Evolutionary conservation across 1,140 invertebrate species (phyloP).

Genomic region (Stegodyphus dumicola): DNA sequence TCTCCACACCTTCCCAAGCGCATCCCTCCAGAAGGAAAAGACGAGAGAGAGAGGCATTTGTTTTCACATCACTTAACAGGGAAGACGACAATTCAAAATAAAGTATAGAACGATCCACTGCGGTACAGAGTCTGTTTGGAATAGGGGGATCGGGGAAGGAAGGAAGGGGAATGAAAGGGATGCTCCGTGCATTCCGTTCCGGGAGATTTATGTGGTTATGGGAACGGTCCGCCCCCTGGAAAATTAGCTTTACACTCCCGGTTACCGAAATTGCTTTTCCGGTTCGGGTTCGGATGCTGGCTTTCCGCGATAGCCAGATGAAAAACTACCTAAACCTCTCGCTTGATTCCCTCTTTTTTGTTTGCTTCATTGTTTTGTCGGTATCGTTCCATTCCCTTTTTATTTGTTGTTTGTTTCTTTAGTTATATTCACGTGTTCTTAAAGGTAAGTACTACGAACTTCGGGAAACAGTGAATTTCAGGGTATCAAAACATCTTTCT

Average conservation of each 20-base stretch:
- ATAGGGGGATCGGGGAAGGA: not conserved
- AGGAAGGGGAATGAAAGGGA: not conserved
- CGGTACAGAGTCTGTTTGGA: constrained; percentile 37
- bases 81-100: constrained; percentile 54
- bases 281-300: constrained; percentile 13
- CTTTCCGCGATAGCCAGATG: constrained; percentile 33
- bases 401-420: not conserved
- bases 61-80: constrained; percentile 54
- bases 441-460: too few species aligned
- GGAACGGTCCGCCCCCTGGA: constrained; percentile 39
- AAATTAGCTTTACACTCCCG: constrained; percentile 38
- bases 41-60: constrained; percentile 11
- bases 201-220: constrained; percentile 53
- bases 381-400: not conserved
- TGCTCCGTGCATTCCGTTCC: constrained; percentile 39
- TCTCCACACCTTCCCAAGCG: not conserved
- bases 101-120: constrained; percentile 32
- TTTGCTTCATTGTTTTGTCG: too few species aligned
- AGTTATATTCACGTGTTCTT: too few species aligned
- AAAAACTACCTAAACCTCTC: constrained; percentile 8
- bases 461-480: too few species aligned
- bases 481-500: too few species aligned
- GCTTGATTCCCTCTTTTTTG: too few species aligned
- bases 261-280: constrained; percentile 26
- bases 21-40: not conserved